Evolutionary conservation across 2,113 vertebrate species (phyloP), one percentile per base, ranked within the genome.

Genomic region (Mobula birostris): DNA sequence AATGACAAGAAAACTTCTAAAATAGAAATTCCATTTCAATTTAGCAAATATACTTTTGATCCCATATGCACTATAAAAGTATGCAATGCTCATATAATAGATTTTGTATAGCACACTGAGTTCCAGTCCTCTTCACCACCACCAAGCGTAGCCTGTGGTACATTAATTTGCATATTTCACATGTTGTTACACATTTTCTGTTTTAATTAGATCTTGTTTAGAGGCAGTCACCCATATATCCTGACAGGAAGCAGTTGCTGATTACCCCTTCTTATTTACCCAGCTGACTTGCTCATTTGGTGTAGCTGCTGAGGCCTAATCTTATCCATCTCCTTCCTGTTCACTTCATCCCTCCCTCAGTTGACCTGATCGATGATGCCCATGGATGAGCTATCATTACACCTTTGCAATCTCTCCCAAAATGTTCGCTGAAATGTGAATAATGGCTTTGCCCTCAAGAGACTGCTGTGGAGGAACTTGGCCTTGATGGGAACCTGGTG

Each of bases 11-110:
- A 74, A 93, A 6, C 24, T 56, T 93, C n/a, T 74, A 74, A 93
- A 93, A 76, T 56, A 74, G 66, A 93, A 93, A 48, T 76, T 74
- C 36, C 68, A 76, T 93, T 74, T 74, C n/a, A 93, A 72, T 76
- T 48, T 74, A 40, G 21, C 68, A 56, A 27, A 74, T 48, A 56
- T 74, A 2, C 27, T 92, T 92, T 92, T 21, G 36, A 93, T 74
- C n/a, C 40, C 36, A 48, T 74, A 8, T 74, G 36, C 24, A 29
- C 24, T 40, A 74, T 11, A 56, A 48, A 93, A 32, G 27, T 66
- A 68, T 90, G 27, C 29, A 15, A 8, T 11, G 40, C 21, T 93
- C 21, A 27, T 48, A 68, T 40, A 56, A 76, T 93, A 27, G 2
- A 76, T 93, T 76, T 74, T 93, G 19, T 76, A 5, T 1, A 2